Evolutionary conservation across 2,888 invertebrate genomes (phyloP), one percentile per base, ranked within the genome.

Genomic region (Ichneumon xanthorius): DNA sequence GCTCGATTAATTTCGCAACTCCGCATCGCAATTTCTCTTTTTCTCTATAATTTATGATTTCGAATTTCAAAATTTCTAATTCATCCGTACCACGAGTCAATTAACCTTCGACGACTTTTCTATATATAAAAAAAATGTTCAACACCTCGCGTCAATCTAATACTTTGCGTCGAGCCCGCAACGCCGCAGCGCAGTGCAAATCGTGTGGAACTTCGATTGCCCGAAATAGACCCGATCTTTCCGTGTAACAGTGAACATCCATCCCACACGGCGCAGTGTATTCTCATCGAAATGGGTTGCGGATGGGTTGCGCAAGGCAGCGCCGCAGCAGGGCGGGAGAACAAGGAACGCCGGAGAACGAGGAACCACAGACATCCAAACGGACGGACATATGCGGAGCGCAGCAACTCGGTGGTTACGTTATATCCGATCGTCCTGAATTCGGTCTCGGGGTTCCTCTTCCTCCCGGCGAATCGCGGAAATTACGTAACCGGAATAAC

Each of bases 391-490:
- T 22, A 33, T 55, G 33, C 55, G 14, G 22, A 5, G 16, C 14
- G 30, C n/a, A 19, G 16, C 67, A 68, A n/a, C 16, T n/a, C 22
- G 53, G 33, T 14, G 86, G 84, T 80, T 85, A 87, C 86, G 89
- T 89, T 90, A 58, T 68, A 91, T 91, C 90, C 89, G 90, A 90
- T 91, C 89, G 91, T 86, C 87, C 89, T 91, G 87, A 89, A 91
- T 91, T 90, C 90, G 89, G 86, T 76, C 78, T 86, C 81, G 76
- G 82, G 83, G 87, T 89, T 88, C 86, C 79, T 80, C 71, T 63
- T 71, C 26, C 55, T 53, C 50, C 40, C 61, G 63, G 58, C 26
- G 63, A 65, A 76, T 81, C 86, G 88, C 86, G 90, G 90, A 90
- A 89, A 86, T 90, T 89, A 90, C 90, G 90, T 89, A 80, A 80